phyloP scores from a whole-genome alignment of 2,113 vertebrate genomes.

The Leucopsar rothschildi region DNA sequence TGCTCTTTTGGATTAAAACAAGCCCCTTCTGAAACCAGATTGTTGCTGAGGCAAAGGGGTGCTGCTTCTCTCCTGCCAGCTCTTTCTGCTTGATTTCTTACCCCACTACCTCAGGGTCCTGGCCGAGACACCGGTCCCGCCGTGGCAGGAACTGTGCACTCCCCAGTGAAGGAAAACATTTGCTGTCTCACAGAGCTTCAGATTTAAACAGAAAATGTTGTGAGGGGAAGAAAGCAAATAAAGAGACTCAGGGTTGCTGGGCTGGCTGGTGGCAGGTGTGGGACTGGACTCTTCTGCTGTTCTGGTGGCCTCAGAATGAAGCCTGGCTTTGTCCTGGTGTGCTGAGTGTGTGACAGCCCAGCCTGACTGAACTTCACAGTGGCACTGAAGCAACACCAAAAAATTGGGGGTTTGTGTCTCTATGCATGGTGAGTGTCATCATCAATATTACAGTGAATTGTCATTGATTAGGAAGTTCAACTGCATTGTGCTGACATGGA shows the following conservation, averaged over 20 bases:
- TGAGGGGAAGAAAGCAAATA: not conserved
- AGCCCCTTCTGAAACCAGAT: not conserved
- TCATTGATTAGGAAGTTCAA: not conserved
- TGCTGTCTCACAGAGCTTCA: not conserved
- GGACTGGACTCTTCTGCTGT: not conserved
- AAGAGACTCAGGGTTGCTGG: not conserved
- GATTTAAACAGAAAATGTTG: not conserved
- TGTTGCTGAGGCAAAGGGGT: not conserved
- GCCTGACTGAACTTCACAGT: fast-evolving
- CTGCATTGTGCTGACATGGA: not conserved
- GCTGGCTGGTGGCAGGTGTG: not conserved
- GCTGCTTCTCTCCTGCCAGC: not conserved
- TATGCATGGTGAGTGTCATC: not conserved
- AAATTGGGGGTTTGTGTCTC: not conserved
- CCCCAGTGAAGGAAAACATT: not conserved
- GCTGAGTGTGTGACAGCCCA: not conserved
- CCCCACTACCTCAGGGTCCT: not conserved
- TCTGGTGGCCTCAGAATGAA: not conserved
- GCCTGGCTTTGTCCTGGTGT: not conserved
- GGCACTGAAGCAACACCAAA: not conserved
- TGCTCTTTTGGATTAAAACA: not conserved
- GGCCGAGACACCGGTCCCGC: not conserved
- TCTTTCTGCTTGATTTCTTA: not conserved
- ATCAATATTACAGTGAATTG: not conserved
- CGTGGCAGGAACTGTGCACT: fast-evolving